Conservation (phyloP, 2,797 vertebrate species). For the Ctenochaetus hawaiiensis region DNA sequence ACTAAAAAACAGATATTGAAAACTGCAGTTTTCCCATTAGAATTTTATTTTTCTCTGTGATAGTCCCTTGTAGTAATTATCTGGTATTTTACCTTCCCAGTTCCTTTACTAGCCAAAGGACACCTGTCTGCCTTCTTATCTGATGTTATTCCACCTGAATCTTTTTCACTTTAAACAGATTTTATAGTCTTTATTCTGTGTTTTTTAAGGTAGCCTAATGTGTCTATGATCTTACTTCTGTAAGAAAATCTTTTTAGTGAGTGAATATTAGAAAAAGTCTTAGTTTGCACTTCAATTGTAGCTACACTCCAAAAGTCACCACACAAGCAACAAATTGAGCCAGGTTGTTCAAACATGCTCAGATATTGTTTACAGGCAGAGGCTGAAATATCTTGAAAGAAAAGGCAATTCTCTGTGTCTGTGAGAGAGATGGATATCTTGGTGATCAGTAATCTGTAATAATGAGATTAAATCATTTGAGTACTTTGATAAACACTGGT, state of each 20-base stretch:
- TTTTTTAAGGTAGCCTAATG: not conserved
- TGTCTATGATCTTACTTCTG: slow-evolving; percentile 30
- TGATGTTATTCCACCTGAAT: not conserved
- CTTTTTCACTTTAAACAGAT: not conserved
- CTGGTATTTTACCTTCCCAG: slow-evolving; percentile 16
- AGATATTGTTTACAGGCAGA: slow-evolving; percentile 36
- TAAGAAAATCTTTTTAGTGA: slow-evolving; percentile 9
- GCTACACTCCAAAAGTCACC: slow-evolving; percentile 46
- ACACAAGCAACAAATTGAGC: slow-evolving; percentile 35
- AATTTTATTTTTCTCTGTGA: slow-evolving; percentile 63
- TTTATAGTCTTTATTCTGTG: slow-evolving; percentile 22
- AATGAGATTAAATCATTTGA: slow-evolving; percentile 37
- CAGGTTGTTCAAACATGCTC: slow-evolving; percentile 31
- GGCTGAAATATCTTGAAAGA: slow-evolving; percentile 44
- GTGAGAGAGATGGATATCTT: slow-evolving; percentile 22
- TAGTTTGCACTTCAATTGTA: slow-evolving; percentile 70
- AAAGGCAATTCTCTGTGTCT: slow-evolving; percentile 46
- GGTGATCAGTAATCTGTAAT: slow-evolving; percentile 56
- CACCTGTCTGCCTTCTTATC: slow-evolving; percentile 15
- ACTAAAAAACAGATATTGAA: slow-evolving; percentile 14
- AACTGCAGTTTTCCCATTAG: slow-evolving; percentile 8
- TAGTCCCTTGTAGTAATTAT: slow-evolving; percentile 71
- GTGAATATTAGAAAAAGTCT: slow-evolving; percentile 14
- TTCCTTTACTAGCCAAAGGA: slow-evolving; percentile 20
- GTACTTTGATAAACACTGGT: slow-evolving; percentile 25